These are phyloP conservation scores for Turdus rufiventris DNA, from an alignment of 2,113 vertebrate genomes.

Conservation along the genomic window DNA sequence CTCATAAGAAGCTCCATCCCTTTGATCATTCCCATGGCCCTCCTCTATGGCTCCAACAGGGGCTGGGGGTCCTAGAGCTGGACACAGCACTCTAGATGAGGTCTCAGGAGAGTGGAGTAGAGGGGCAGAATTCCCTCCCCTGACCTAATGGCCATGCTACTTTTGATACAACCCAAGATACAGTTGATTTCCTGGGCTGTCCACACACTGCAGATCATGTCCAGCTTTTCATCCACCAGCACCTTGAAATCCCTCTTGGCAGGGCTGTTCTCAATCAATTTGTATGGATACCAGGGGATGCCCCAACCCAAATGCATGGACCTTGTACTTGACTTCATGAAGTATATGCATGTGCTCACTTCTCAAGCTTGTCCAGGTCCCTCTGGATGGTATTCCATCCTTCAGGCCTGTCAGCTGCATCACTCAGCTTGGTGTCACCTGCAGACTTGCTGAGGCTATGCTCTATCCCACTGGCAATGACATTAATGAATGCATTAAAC, in stretches of 20 bases:
- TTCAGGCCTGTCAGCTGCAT: neutral
- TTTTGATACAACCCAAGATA: neutral
- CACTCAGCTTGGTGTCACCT: neutral
- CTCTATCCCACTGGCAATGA: neutral
- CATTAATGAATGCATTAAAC: neutral
- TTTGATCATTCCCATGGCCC: neutral
- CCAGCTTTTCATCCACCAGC: neutral
- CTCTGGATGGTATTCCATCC: neutral
- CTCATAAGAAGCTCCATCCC: neutral
- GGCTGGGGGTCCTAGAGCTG: neutral
- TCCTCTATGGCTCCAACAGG: neutral
- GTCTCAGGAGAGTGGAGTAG: fast-evolving
- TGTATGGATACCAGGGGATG: neutral
- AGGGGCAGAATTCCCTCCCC: neutral
- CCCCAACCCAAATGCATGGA: neutral
- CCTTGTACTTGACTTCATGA: neutral
- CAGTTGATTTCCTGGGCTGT: neutral
- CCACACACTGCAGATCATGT: neutral
- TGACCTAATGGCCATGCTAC: neutral
- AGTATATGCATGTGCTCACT: neutral
- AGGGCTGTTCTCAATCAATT: neutral
- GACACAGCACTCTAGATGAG: neutral
- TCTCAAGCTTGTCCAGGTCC: neutral
- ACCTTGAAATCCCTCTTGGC: neutral
- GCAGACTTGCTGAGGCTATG: neutral